Evolutionary conservation across 2,888 invertebrate species (phyloP).

Genomic region (Erynnis tages): DNA sequence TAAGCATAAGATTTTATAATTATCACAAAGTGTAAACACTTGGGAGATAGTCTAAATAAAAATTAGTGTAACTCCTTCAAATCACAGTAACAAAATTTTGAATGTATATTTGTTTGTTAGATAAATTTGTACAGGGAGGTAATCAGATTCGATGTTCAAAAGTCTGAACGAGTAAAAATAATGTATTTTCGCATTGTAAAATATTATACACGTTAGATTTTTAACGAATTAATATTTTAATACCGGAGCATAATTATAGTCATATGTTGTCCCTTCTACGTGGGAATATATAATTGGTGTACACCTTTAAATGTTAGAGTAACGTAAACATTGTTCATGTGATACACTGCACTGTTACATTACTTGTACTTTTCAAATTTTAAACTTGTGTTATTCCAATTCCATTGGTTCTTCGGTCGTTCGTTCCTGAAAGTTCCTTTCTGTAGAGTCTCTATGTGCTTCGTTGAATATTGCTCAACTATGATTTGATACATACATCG

Average conservation of each 20-base stretch:
- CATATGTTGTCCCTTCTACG: constrained; percentile 64
- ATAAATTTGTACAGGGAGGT: constrained; percentile 78
- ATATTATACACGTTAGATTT: constrained; percentile 74
- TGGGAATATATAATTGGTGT: constrained; percentile 60
- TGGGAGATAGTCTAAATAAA: constrained; percentile 24
- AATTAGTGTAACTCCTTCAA: constrained; percentile 53
- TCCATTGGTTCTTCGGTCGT: constrained; percentile 55
- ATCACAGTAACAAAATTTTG: constrained; percentile 78
- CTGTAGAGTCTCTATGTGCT: constrained; percentile 53
- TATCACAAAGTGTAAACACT: constrained; percentile 9
- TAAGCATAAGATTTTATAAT: constrained; percentile 3
- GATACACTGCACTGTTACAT: constrained; percentile 67
- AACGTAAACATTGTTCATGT: constrained; percentile 61
- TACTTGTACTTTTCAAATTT: constrained; percentile 56
- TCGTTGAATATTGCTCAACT: constrained; percentile 75
- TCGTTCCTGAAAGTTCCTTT: constrained; percentile 74
- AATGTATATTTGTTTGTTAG: constrained; percentile 72
- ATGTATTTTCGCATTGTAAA: constrained; percentile 80
- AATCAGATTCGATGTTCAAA: constrained; percentile 73
- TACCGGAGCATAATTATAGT: constrained; percentile 71
- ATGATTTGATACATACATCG: constrained; percentile 52
- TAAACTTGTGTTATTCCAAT: constrained; percentile 58
- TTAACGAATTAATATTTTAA: constrained; percentile 77
- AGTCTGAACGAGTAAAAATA: constrained; percentile 73
- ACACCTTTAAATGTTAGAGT: constrained; percentile 68